Percentiles rank a stretch among this genome's conserved stretches.
Conservation (phyloP, 2,113 vertebrate species). For the Muntiacus muntjak region DNA sequence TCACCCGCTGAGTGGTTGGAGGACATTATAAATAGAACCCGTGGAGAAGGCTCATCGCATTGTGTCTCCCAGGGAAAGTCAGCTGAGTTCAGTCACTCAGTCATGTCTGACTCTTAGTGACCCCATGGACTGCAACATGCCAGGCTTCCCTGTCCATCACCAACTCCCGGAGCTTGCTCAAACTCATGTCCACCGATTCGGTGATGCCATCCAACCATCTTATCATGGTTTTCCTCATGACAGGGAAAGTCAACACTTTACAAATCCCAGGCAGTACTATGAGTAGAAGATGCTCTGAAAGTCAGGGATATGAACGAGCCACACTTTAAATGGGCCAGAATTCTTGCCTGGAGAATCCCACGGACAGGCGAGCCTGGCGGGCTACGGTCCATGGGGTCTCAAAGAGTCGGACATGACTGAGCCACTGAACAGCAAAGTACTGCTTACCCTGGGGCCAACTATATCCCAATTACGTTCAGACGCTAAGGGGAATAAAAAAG, state of each 20-base stretch:
- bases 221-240: background rate
- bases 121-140: background rate
- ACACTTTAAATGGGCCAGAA: background rate
- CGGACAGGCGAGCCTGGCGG: background rate
- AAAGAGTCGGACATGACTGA: background rate
- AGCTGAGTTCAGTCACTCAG: background rate
- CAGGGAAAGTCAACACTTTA: background rate
- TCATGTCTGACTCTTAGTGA: accelerated
- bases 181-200: background rate
- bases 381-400: background rate
- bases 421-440: no score
- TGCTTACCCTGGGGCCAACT: background rate
- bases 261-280: background rate
- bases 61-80: background rate
- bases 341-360: background rate
- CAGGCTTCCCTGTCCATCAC: background rate
- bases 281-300: background rate
- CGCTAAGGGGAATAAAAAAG: background rate
- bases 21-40: background rate
- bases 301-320: background rate
- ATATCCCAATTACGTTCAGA: background rate
- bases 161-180: background rate
- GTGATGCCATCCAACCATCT: background rate
- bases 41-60: background rate
- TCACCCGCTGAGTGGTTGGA: background rate